These are phyloP conservation scores for Caradrina clavipalpis DNA, from an alignment of 2,888 invertebrate genomes.

Conservation along the genomic window DNA sequence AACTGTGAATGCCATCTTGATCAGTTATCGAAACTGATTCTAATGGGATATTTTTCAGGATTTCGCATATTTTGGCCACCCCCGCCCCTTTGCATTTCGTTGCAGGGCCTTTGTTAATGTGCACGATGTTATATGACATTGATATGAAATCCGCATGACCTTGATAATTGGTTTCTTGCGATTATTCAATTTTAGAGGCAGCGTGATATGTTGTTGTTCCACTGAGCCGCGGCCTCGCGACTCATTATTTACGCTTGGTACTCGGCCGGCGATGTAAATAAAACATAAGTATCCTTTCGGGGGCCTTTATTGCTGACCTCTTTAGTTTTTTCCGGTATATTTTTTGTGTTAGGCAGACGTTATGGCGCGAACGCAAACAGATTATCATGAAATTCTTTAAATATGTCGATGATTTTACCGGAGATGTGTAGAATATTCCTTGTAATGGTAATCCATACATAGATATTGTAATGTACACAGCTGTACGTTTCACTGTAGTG, in stretches of 20 bases:
- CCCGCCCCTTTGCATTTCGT: conserved; percentile 91
- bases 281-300: conserved; percentile 80
- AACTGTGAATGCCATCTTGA: conserved; percentile 87
- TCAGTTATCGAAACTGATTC: conserved; percentile 89
- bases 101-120: conserved; percentile 91
- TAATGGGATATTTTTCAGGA: conserved; percentile 85
- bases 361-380: conserved; percentile 61
- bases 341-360: conserved; percentile 60
- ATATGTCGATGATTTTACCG: conserved; percentile 44
- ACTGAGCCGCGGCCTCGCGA: conserved; percentile 83
- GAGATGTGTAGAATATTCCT: conserved; percentile 62
- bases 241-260: conserved; percentile 80
- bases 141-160: conserved; percentile 91
- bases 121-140: conserved; percentile 90
- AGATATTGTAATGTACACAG: conserved; percentile 79
- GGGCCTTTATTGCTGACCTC: conserved; percentile 86
- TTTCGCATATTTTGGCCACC: conserved; percentile 88
- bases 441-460: conserved; percentile 73
- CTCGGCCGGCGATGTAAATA: conserved; percentile 88
- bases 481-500: conserved; percentile 77
- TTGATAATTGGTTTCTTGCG: conserved; percentile 90
- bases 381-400: conserved; percentile 41
- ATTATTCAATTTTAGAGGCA: conserved; percentile 85
- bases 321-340: conserved; percentile 72
- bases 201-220: conserved; percentile 84